These are phyloP conservation scores for Oxyura jamaicensis DNA, from an alignment of 2,113 vertebrate genomes.

Conservation along the genomic window DNA sequence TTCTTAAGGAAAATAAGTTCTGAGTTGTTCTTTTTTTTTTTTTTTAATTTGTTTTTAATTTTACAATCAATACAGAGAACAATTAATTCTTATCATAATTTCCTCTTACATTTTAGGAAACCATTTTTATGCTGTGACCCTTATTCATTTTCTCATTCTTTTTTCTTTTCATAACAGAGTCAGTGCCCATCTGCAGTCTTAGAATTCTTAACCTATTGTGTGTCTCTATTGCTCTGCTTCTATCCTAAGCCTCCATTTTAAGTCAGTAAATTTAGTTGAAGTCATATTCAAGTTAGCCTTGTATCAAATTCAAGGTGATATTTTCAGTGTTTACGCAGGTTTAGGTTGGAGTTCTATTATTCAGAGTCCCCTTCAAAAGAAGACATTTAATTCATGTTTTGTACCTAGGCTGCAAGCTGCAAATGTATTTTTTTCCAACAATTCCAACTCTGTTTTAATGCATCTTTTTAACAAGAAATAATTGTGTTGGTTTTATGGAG, in stretches of 20 bases:
- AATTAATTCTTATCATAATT: not conserved
- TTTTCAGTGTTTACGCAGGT: not conserved
- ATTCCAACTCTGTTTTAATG: not conserved
- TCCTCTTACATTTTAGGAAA: not conserved
- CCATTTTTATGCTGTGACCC: not conserved
- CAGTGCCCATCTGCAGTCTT: not conserved
- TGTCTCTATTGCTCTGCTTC: not conserved
- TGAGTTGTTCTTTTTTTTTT: not conserved
- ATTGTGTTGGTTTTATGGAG: not conserved
- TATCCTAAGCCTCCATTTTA: not conserved
- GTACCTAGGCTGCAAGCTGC: not conserved
- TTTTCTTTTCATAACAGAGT: not conserved
- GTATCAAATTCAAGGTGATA: not conserved
- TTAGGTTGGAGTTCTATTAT: not conserved
- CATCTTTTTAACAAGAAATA: not conserved
- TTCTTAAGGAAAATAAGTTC: not conserved
- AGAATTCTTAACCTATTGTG: not conserved
- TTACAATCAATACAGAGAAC: not conserved
- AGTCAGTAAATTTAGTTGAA: not conserved
- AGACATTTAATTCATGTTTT: not conserved
- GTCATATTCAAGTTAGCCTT: not conserved
- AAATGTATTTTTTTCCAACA: not conserved
- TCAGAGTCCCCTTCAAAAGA: rapidly evolving
- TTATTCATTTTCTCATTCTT: not conserved
- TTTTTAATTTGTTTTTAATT: not conserved